Conservation (phyloP, 2,113 vertebrate genomes). For the Rallus limicola region DNA sequence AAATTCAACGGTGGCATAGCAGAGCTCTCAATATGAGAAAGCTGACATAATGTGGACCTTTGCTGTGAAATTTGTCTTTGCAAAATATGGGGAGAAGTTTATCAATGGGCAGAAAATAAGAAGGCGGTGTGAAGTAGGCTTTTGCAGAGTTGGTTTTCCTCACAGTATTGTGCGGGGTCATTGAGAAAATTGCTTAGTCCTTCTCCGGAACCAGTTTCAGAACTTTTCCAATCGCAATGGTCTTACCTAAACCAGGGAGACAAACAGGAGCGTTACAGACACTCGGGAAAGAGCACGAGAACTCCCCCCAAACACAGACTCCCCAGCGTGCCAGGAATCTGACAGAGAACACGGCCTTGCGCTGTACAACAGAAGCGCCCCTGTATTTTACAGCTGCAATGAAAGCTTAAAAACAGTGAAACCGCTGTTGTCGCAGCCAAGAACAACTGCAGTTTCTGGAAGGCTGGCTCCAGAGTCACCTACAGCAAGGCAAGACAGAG, state of each 20-base stretch:
- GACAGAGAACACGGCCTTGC: neutral
- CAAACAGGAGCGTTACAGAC: slow-evolving; percentile 7
- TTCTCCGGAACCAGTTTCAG: slow-evolving; percentile 99
- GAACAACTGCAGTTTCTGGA: neutral
- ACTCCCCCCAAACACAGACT: neutral
- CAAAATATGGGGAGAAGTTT: slow-evolving; percentile 82
- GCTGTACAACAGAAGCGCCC: neutral
- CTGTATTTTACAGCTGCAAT: neutral
- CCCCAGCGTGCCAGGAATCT: neutral
- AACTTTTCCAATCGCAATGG: slow-evolving; percentile 99
- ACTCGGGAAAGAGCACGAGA: neutral
- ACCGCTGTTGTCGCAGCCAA: neutral
- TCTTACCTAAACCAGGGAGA: slow-evolving; percentile 87
- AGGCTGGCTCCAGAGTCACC: neutral
- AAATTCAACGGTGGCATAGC: slow-evolving; percentile 96
- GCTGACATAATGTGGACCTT: slow-evolving; percentile 97
- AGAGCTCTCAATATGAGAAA: slow-evolving; percentile 99
- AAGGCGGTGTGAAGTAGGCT: slow-evolving; percentile 87
- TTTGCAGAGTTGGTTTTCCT: slow-evolving; percentile 87
- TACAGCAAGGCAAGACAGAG: neutral
- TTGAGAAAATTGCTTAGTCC: slow-evolving; percentile 87
- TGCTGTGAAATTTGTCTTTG: slow-evolving; percentile 82
- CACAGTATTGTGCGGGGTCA: slow-evolving; percentile 85
- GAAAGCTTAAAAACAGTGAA: neutral
- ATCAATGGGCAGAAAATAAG: slow-evolving; percentile 87